Percentiles rank a stretch among this genome's conserved stretches.
Conservation (phyloP, 2,888 invertebrate species). For the Monopis laevigella region DNA sequence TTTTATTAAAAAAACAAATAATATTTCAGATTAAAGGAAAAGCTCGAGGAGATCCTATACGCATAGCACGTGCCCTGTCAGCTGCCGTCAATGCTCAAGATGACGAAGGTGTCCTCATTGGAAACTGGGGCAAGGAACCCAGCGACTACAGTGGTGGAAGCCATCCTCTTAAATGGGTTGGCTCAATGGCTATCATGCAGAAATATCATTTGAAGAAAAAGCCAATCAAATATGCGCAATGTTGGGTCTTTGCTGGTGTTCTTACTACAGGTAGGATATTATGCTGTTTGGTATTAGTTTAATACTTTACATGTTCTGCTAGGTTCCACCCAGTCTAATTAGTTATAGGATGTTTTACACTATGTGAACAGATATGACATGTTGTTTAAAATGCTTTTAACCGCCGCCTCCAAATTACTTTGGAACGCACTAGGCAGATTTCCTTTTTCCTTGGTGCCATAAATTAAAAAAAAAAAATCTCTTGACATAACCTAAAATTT, state of each 20-base stretch:
- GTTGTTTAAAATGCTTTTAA: no score
- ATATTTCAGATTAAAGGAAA: slow-evolving; percentile 59
- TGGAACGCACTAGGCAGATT: no score
- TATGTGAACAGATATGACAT: no score
- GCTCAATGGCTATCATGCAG: slow-evolving; percentile 86
- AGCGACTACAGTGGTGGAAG: slow-evolving; percentile 86
- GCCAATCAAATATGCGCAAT: slow-evolving; percentile 93
- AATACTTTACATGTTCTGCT: neutral
- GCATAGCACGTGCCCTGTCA: slow-evolving; percentile 81
- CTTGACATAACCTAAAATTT: no score
- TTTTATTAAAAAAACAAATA: no score
- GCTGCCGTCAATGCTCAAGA: slow-evolving; percentile 89
- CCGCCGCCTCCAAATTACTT: no score
- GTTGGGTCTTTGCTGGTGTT: slow-evolving; percentile 95
- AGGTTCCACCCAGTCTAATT: no score
- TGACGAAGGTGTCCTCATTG: slow-evolving; percentile 85
- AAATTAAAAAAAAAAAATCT: no score
- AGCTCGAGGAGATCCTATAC: slow-evolving; percentile 80
- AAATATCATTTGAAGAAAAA: slow-evolving; percentile 84
- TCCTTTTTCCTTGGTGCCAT: no score
- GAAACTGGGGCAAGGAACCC: slow-evolving; percentile 88
- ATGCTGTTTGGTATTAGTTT: neutral
- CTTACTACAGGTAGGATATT: slow-evolving; percentile 77
- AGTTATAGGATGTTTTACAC: no score
- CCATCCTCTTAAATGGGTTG: slow-evolving; percentile 90